phyloP scores from a whole-genome alignment of 2,797 vertebrate species.

The Uromys caudimaculatus region DNA sequence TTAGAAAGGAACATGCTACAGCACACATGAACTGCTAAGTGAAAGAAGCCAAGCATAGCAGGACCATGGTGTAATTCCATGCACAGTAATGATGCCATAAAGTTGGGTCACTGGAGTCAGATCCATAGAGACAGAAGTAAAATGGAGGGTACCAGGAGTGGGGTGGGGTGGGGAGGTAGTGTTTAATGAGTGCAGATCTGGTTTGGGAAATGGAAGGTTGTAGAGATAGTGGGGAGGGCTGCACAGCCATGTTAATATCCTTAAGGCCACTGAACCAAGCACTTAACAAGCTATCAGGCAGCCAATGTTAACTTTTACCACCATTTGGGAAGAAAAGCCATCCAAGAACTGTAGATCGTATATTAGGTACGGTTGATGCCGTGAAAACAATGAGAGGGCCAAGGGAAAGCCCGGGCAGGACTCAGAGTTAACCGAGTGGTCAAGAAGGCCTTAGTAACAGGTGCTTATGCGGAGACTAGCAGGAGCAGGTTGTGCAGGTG shows the following conservation, averaged over 20 bases:
- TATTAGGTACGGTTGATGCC: background rate
- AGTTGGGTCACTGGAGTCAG: background rate
- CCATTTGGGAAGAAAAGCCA: background rate
- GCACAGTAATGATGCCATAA: accelerated
- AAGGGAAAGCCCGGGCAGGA: background rate
- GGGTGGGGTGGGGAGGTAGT: accelerated
- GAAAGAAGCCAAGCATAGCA: background rate
- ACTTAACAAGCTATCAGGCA: background rate
- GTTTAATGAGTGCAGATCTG: background rate
- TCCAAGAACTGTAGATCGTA: accelerated
- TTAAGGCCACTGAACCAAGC: accelerated
- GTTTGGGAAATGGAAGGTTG: too few species aligned
- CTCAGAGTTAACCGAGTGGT: background rate
- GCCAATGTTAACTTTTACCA: background rate
- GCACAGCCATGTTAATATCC: background rate
- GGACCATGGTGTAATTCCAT: background rate
- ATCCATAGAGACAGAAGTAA: background rate
- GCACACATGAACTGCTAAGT: background rate
- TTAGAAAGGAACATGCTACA: background rate
- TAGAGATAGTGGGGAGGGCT: background rate
- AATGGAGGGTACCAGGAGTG: background rate
- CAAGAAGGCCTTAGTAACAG: background rate
- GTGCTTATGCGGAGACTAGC: background rate
- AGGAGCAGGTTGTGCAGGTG: background rate
- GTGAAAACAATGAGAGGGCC: background rate